Conservation (phyloP, 2,113 vertebrate genomes). For the Bufo gargarizans region DNA sequence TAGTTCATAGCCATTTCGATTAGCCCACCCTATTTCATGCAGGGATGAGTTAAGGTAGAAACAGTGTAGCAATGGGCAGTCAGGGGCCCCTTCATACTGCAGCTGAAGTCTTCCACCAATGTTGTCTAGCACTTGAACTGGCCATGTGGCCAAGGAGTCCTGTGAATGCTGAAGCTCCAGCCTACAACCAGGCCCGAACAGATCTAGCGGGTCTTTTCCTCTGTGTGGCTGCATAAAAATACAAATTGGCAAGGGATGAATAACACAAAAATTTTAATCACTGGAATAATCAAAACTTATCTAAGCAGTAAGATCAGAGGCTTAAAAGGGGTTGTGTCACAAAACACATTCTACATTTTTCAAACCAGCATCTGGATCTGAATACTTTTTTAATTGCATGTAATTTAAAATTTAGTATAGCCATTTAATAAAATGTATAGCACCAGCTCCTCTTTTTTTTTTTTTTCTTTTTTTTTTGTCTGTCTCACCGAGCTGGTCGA, state of each 20-base stretch:
- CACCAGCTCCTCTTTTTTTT: too few species aligned
- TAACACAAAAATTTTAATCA: not conserved
- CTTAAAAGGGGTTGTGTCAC: too few species aligned
- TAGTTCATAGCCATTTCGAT: slow-evolving; percentile 80
- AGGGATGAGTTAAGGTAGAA: slow-evolving; percentile 93
- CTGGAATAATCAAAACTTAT: not conserved
- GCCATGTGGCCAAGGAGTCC: slow-evolving; percentile 82
- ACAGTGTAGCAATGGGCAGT: slow-evolving; percentile 81
- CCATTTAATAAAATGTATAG: too few species aligned
- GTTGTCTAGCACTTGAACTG: slow-evolving; percentile 88
- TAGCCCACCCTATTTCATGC: slow-evolving; percentile 92
- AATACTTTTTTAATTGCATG: too few species aligned
- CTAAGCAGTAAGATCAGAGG: not conserved
- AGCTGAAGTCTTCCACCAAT: slow-evolving; percentile 89
- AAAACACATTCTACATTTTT: too few species aligned
- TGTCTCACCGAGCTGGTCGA: too few species aligned
- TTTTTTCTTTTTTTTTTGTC: too few species aligned
- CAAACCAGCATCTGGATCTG: too few species aligned
- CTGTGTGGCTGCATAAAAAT: slow-evolving; percentile 80
- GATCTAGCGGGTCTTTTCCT: slow-evolving; percentile 90
- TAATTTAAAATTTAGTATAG: too few species aligned
- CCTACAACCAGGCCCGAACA: slow-evolving; percentile 84
- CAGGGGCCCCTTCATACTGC: slow-evolving; percentile 80
- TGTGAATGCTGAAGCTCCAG: slow-evolving; percentile 85
- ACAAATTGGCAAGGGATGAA: not conserved